Evolutionary conservation across 2,113 vertebrate species (phyloP), one percentile per base, ranked within the genome.

Genomic region (Macquaria ambigua): DNA sequence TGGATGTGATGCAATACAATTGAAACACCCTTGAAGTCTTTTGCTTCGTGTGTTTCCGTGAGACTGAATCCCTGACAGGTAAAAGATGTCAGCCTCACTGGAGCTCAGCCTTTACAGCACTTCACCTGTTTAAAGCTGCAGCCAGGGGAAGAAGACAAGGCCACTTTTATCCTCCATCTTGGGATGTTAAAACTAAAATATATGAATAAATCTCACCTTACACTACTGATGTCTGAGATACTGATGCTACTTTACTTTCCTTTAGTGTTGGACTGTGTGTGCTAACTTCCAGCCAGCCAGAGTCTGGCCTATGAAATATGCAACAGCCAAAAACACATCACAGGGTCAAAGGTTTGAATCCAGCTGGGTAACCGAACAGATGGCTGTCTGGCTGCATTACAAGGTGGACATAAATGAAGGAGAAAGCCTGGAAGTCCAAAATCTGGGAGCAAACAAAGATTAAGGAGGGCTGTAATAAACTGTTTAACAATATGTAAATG

Each of bases 41-140:
- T 50, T 80, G 48, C 56, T 31, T 74, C 48, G n/a, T 10, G 16
- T n/a, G 50, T 55, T 81, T 79, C 46, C 77, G 53, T 72, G 34
- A 72, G 53, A 64, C 10, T 72, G 37, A 78, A 80, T 61, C 25
- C 25, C 34, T 81, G 62, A 78, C 69, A 70, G 67, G 15, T 55
- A 48, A 79, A 83, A 80, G 6, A 56, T 70, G 74, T 48, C 16
- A 1, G 58, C 70, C 28, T 74, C 77, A 55, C 39, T 78, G 50
- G 39, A 61, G 73, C 62, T 53, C 62, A 70, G 53, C 41, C 8
- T 90, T 76, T 25, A 77, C 50, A 67, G 34, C 64, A 48, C 63
- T 74, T 58, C 62, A 74, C 43, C 68, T 87, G 62, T 74, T 88
- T 73, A 64, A 83, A 80, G 58, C 50, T 77, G 73, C 61, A 77